Percentiles rank a stretch among this genome's conserved stretches.
These are phyloP conservation scores for Xiphorhynchus elegans DNA, from an alignment of 2,113 vertebrate species.

Conservation along the genomic window DNA sequence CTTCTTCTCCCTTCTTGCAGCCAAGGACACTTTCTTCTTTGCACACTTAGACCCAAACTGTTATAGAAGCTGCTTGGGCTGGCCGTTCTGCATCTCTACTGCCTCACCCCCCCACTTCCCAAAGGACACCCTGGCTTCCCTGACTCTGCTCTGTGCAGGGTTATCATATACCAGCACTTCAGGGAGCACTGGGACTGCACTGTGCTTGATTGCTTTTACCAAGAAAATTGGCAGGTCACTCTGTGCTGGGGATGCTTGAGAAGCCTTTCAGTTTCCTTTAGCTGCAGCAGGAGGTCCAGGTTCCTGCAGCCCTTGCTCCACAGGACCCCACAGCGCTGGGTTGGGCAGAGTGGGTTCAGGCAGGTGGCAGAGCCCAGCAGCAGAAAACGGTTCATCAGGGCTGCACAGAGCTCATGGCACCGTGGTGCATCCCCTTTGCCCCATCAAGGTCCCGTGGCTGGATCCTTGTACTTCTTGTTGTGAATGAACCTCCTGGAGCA, in stretches of 20 bases:
- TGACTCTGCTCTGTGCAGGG: neutral
- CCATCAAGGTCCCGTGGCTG: accelerated
- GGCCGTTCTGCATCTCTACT: accelerated
- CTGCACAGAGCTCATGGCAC: accelerated
- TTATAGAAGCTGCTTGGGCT: accelerated
- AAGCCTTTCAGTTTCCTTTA: neutral
- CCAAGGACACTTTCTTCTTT: neutral
- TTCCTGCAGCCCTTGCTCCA: neutral
- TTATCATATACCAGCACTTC: neutral
- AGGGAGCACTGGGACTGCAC: neutral
- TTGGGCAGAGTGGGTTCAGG: neutral
- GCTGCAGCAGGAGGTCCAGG: neutral
- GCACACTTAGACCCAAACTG: neutral
- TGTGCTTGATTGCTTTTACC: neutral
- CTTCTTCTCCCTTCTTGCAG: neutral
- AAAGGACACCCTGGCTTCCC: accelerated
- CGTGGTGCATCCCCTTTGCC: neutral
- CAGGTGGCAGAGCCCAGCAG: neutral
- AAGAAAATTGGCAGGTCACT: neutral
- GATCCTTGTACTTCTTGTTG: accelerated
- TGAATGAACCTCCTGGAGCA: accelerated
- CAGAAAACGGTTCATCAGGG: accelerated
- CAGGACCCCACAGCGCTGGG: neutral
- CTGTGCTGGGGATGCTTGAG: neutral
- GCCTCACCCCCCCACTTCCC: neutral